Conservation (phyloP, 2,797 vertebrate species). For the Falco naumanni region DNA sequence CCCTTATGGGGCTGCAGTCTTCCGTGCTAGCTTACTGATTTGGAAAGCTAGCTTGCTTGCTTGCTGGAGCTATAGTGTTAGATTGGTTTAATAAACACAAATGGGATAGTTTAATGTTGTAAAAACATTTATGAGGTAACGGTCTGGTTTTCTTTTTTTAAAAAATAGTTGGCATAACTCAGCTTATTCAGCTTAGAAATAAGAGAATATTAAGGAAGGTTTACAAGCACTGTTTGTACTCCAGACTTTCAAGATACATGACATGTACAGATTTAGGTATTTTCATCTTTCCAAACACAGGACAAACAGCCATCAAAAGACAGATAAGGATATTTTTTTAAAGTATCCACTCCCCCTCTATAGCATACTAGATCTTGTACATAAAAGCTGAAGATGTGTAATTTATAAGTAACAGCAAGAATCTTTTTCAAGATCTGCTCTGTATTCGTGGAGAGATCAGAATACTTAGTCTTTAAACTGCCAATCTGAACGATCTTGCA, state of each 20-base stretch:
- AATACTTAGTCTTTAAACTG: not conserved
- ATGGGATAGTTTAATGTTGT: not conserved
- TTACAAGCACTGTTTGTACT: not conserved
- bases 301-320: not conserved
- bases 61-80: conserved; percentile 14
- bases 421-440: not conserved
- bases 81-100: conserved; percentile 55
- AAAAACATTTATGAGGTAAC: not conserved
- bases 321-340: not conserved
- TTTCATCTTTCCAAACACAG: not conserved
- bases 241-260: not conserved
- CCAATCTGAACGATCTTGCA: not conserved
- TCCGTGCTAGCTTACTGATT: conserved; percentile 23
- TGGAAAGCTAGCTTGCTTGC: not conserved
- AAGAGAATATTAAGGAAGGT: not conserved
- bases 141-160: not conserved
- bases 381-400: not conserved
- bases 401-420: not conserved
- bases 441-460: not conserved
- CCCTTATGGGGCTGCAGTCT: not conserved
- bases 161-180: not conserved
- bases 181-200: not conserved
- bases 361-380: not conserved
- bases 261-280: not conserved
- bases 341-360: not conserved